phyloP scores from a whole-genome alignment of 2,113 vertebrate genomes.

The Heliornis fulica region DNA sequence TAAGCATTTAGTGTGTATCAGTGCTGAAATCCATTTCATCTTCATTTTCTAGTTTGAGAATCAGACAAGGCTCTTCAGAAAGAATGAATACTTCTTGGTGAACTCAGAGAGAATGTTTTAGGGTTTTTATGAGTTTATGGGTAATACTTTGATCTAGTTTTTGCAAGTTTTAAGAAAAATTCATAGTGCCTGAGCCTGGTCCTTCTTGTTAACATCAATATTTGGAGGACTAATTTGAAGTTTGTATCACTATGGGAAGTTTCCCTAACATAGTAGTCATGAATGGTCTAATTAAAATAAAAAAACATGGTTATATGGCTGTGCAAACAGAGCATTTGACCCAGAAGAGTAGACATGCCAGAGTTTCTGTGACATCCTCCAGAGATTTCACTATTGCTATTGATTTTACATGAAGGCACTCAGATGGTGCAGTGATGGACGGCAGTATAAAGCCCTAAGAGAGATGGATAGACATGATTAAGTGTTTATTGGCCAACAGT shows the following conservation, averaged over 20 bases:
- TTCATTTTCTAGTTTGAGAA: neutral
- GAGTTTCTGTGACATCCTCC: neutral
- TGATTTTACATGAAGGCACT: conserved; percentile 32
- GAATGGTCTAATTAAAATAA: neutral
- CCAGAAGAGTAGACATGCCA: neutral
- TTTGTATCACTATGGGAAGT: neutral
- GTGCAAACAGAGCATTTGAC: neutral
- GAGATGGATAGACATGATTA: conserved; percentile 44
- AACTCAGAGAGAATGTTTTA: neutral
- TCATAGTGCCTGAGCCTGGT: neutral
- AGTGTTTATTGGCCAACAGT: conserved; percentile 47
- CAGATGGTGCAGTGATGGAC: conserved; percentile 1
- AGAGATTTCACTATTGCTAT: neutral
- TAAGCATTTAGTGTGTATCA: neutral
- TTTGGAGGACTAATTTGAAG: neutral
- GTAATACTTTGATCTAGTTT: neutral
- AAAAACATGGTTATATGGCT: neutral
- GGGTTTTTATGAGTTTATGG: neutral
- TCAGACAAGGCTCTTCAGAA: neutral
- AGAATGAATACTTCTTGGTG: neutral
- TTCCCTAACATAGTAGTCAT: neutral
- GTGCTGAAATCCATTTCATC: neutral
- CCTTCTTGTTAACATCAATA: neutral
- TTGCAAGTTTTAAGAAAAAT: neutral
- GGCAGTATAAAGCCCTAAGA: conserved; percentile 11